Percentiles rank a stretch among this genome's conserved stretches.
Evolutionary conservation across 64 coral and sea anemone species (phyloP).

Genomic region (Trachythela sp.): DNA sequence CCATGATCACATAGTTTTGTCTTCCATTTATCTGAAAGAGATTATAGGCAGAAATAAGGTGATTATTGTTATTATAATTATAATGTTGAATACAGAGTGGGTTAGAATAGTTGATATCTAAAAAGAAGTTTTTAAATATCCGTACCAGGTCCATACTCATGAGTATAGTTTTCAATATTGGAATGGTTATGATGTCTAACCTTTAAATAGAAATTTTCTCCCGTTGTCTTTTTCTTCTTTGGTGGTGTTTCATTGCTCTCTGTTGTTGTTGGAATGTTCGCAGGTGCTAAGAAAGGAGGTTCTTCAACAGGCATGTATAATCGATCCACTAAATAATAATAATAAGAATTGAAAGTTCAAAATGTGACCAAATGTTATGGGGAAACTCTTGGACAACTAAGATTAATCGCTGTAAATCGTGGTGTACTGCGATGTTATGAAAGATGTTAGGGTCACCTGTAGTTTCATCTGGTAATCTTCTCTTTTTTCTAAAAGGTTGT

Average conservation of each 20-base stretch:
- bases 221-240: neutral
- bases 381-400: no score
- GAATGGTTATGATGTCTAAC: neutral
- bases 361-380: no score
- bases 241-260: neutral
- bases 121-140: no score
- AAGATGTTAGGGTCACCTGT: neutral
- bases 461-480: slow-evolving; percentile 47
- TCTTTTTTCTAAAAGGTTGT: slow-evolving; percentile 55
- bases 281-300: neutral
- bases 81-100: no score
- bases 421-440: no score
- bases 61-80: neutral
- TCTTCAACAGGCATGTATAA: neutral
- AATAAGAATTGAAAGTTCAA: neutral
- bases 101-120: no score
- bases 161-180: no score
- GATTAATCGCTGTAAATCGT: no score
- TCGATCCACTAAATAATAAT: neutral
- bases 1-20: slow-evolving; percentile 83
- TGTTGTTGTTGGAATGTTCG: neutral
- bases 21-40: slow-evolving; percentile 76
- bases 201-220: slow-evolving; percentile 5
- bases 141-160: no score
- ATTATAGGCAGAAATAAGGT: neutral